phyloP scores from a whole-genome alignment of 2,888 invertebrate species.

The Subacronicta megacephala region DNA sequence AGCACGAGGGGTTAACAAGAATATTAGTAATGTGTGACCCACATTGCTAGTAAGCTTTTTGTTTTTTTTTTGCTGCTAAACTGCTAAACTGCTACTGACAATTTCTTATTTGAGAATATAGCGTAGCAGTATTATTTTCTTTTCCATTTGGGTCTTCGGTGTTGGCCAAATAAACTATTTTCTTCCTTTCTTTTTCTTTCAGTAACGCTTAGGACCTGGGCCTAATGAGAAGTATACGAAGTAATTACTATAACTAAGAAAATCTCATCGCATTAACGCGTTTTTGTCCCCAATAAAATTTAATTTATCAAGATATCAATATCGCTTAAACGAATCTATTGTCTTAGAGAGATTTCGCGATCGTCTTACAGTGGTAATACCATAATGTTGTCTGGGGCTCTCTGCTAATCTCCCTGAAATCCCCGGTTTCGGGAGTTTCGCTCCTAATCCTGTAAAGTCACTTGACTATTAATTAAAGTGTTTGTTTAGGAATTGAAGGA shows the following conservation, averaged over 20 bases:
- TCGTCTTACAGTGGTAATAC: conserved; percentile 66
- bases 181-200: too few relatives aligned
- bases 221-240: too few relatives aligned
- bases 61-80: too few relatives aligned
- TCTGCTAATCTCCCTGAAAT: conserved; percentile 59
- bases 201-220: too few relatives aligned
- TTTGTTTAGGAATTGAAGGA: conserved; percentile 55
- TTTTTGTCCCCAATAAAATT: conserved; percentile 21
- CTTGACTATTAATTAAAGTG: conserved; percentile 68
- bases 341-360: conserved; percentile 50
- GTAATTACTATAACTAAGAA: background rate
- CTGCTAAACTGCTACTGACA: too few relatives aligned
- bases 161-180: too few relatives aligned
- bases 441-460: conserved; percentile 65
- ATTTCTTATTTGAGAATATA: too few relatives aligned
- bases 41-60: too few relatives aligned
- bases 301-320: conserved; percentile 50
- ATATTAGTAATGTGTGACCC: too few relatives aligned
- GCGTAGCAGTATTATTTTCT: too few relatives aligned
- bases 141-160: too few relatives aligned
- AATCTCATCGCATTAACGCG: background rate
- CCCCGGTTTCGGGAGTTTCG: conserved; percentile 51
- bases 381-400: conserved; percentile 63
- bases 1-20: too few relatives aligned
- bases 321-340: conserved; percentile 46